Conservation (phyloP, 2,888 invertebrate species). For the Cenopis cana region DNA sequence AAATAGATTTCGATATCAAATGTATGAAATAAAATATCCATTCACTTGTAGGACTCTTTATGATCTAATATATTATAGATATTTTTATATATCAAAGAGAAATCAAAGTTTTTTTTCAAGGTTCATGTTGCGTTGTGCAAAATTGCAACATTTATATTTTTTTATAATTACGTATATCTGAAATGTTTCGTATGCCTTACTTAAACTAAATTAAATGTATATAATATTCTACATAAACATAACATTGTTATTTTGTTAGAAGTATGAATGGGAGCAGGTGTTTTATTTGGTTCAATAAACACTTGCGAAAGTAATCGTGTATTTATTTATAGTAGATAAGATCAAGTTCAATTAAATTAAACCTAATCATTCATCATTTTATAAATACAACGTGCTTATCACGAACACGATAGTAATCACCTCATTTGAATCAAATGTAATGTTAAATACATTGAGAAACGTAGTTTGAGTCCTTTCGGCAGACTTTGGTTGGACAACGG, state of each 20-base stretch:
- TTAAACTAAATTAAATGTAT: slow-evolving; percentile 16
- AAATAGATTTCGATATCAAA: neutral
- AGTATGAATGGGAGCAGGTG: slow-evolving; percentile 69
- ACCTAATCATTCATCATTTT: neutral
- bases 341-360: neutral
- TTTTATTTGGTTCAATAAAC: slow-evolving; percentile 59
- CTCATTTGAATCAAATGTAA: too few relatives aligned
- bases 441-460: neutral
- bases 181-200: neutral
- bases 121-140: neutral
- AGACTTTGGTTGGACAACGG: neutral
- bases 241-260: slow-evolving; percentile 40
- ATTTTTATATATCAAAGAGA: slow-evolving; percentile 3
- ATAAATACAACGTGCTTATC: too few relatives aligned
- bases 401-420: too few relatives aligned
- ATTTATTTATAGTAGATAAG: slow-evolving; percentile 46
- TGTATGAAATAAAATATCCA: neutral
- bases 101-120: neutral
- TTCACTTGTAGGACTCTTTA: neutral
- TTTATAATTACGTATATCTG: slow-evolving; percentile 3
- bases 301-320: slow-evolving; percentile 52
- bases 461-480: slow-evolving; percentile 16
- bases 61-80: slow-evolving; percentile 1
- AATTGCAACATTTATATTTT: neutral
- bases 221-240: slow-evolving; percentile 22